Conservation (phyloP, 2,888 invertebrate genomes). For the Metalampra italica region DNA sequence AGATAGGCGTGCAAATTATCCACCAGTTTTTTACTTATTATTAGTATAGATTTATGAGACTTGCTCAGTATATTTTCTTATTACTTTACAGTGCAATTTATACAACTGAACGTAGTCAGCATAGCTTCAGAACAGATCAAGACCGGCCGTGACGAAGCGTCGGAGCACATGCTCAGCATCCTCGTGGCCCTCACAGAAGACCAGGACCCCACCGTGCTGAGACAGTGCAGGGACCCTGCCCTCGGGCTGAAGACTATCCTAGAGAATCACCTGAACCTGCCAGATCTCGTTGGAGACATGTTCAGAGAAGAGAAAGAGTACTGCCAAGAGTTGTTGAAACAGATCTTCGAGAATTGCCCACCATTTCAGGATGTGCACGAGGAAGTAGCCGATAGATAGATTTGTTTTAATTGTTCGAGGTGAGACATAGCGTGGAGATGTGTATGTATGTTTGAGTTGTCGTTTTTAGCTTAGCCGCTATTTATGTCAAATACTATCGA, state of each 20-base stretch:
- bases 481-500: no score
- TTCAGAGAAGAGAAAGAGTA: slow-evolving; percentile 52
- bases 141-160: slow-evolving; percentile 32
- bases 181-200: slow-evolving; percentile 36
- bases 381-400: slow-evolving; percentile 50
- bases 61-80: no score
- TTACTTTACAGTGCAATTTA: slow-evolving; percentile 46
- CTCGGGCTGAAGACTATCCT: slow-evolving; percentile 36
- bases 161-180: slow-evolving; percentile 53
- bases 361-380: slow-evolving; percentile 20
- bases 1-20: no score
- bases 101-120: slow-evolving; percentile 39
- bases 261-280: slow-evolving; percentile 33
- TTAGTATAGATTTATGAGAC: no score
- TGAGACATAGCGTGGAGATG: no score
- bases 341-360: slow-evolving; percentile 24
- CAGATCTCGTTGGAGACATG: slow-evolving; percentile 37
- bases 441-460: no score
- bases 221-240: slow-evolving; percentile 37
- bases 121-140: slow-evolving; percentile 38
- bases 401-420: neutral
- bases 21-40: no score
- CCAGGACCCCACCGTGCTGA: slow-evolving; percentile 27
- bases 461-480: no score
- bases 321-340: slow-evolving; percentile 34